These are phyloP conservation scores for Meloe dianella DNA, from an alignment of 2,888 invertebrate genomes.

Conservation along the genomic window DNA sequence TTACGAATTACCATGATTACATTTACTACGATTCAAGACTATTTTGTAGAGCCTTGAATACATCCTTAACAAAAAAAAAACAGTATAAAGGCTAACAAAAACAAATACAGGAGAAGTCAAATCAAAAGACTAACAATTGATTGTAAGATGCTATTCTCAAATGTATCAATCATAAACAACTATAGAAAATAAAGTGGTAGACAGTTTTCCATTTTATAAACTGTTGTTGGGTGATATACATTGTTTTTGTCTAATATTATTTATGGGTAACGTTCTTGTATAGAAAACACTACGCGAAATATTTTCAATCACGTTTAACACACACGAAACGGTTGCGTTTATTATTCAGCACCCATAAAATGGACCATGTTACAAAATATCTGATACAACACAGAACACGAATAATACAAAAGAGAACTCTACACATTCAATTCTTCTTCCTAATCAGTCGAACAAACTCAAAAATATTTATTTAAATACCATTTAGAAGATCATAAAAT, in stretches of 20 bases:
- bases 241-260: conserved; percentile 28
- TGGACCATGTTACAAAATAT: conserved; percentile 10
- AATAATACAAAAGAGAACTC: not conserved
- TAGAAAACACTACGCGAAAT: conserved; percentile 17
- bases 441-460: not conserved
- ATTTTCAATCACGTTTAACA: conserved; percentile 24
- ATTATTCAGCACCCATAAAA: conserved; percentile 16
- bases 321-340: conserved; percentile 18
- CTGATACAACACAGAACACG: conserved; percentile 2
- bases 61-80: not conserved
- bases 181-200: conserved; percentile 26
- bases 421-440: not conserved
- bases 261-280: conserved; percentile 22
- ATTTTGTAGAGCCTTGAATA: conserved; percentile 17
- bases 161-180: conserved; percentile 28
- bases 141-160: conserved; percentile 26
- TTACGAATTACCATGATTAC: conserved; percentile 35
- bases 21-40: conserved; percentile 17
- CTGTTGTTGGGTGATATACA: conserved; percentile 27
- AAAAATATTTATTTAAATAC: not conserved
- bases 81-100: not conserved
- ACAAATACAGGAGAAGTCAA: conserved; percentile 11
- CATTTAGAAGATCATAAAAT: not conserved
- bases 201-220: conserved; percentile 29
- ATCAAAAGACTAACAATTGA: conserved; percentile 30